Percentiles rank a stretch among this genome's conserved stretches.
phyloP scores from a whole-genome alignment of 2,113 vertebrate species.

The Gila orcuttii region DNA sequence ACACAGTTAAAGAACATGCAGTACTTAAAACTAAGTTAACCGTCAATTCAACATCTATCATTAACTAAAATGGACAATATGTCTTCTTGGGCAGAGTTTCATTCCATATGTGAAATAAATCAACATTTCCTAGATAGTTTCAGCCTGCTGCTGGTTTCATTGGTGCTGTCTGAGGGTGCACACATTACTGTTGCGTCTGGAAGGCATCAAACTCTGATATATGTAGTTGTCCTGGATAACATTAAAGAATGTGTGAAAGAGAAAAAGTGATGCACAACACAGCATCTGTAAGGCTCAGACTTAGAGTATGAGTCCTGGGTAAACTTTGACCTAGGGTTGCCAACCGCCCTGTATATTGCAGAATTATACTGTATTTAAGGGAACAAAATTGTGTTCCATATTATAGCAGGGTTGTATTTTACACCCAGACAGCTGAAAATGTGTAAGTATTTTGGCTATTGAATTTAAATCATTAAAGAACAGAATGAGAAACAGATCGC shows the following conservation, averaged over 20 bases:
- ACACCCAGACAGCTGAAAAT: neutral
- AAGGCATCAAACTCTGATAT: constrained; percentile 44
- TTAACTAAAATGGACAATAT: neutral
- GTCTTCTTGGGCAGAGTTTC: constrained; percentile 3
- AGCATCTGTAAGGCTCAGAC: constrained; percentile 4
- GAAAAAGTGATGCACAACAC: constrained; percentile 35
- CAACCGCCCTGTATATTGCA: neutral
- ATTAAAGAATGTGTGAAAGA: constrained; percentile 42
- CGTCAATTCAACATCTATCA: neutral
- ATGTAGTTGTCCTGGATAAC: constrained; percentile 40
- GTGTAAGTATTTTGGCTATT: neutral
- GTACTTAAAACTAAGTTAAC: neutral
- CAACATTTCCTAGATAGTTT: neutral
- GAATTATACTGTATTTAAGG: neutral
- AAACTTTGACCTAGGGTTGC: neutral
- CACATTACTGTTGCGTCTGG: constrained; percentile 33
- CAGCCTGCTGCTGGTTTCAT: constrained; percentile 25
- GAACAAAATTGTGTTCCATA: neutral
- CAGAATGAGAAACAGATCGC: constrained; percentile 17
- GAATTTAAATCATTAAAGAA: constrained; percentile 3
- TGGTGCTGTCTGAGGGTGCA: constrained; percentile 2
- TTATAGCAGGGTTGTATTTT: neutral
- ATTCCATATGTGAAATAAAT: constrained; percentile 36
- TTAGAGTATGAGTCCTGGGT: neutral
- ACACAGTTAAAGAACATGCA: neutral